phyloP scores from a whole-genome alignment of 2,797 vertebrate species.

The Crocidura indochinensis region DNA sequence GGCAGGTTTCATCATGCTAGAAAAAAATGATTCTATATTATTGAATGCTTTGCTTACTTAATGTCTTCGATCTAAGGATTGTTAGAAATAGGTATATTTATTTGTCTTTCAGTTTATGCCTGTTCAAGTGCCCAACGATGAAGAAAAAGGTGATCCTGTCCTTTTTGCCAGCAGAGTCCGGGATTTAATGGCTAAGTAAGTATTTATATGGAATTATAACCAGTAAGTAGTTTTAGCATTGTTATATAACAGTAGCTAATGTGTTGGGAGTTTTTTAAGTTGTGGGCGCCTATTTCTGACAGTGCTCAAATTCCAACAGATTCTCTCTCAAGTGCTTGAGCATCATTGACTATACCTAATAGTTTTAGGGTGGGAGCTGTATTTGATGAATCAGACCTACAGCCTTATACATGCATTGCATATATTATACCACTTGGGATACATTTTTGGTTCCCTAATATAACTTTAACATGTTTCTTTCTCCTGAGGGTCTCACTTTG shows the following conservation, averaged over 20 bases:
- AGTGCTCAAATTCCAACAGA: too few species aligned
- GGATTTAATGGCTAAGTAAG: conserved; percentile 95
- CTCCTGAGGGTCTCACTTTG: neutral
- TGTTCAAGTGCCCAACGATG: conserved; percentile 94
- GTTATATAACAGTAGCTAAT: neutral
- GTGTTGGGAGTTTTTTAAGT: neutral
- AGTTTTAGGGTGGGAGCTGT: too few species aligned
- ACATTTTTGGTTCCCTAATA: neutral
- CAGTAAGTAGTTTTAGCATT: conserved; percentile 8
- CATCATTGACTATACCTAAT: too few species aligned
- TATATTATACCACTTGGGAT: too few species aligned
- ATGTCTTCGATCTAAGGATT: neutral
- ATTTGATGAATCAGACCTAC: too few species aligned
- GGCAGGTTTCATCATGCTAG: neutral
- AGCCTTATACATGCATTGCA: too few species aligned
- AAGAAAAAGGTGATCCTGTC: conserved; percentile 93
- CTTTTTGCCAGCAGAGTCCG: conserved; percentile 95
- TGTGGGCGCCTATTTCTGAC: too few species aligned
- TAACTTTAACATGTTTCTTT: neutral
- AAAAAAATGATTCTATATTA: neutral
- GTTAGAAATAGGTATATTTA: neutral
- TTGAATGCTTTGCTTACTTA: neutral
- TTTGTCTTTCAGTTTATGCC: conserved; percentile 94
- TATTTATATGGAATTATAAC: neutral
- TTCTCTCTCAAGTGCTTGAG: too few species aligned